Percentiles rank a stretch among this genome's conserved stretches.
Conservation (phyloP, 2,888 invertebrate genomes). For the Endotricha flammealis region DNA sequence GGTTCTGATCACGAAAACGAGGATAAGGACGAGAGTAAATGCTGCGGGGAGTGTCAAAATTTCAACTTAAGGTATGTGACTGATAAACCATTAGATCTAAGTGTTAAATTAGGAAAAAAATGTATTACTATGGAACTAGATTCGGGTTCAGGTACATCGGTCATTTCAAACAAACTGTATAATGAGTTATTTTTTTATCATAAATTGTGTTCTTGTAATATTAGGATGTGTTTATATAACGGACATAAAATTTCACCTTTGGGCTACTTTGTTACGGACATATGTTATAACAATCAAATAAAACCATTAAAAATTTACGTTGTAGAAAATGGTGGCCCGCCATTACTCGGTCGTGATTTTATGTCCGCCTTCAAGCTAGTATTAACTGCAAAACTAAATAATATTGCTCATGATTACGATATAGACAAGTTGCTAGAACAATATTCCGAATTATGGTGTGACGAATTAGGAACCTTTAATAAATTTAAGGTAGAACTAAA, state of each 20-base stretch:
- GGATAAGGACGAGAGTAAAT: neutral
- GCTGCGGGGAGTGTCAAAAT: constrained; percentile 17
- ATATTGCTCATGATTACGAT: constrained; percentile 4
- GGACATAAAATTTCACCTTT: no score
- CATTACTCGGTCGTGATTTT: constrained; percentile 16
- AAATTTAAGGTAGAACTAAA: constrained; percentile 15
- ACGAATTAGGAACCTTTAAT: constrained; percentile 19
- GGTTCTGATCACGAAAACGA: neutral
- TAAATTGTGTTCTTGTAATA: constrained; percentile 7
- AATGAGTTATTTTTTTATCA: constrained; percentile 9
- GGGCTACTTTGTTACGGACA: constrained; percentile 14
- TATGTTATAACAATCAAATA: constrained; percentile 9
- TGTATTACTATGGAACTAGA: constrained; percentile 19
- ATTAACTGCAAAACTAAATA: constrained; percentile 9
- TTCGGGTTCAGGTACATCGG: constrained; percentile 17
- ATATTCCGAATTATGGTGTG: constrained; percentile 15
- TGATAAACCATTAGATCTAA: constrained; percentile 13
- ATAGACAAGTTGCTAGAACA: constrained; percentile 3
- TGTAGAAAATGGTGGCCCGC: constrained; percentile 21
- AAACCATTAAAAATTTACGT: constrained; percentile 19
- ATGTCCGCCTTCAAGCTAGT: constrained; percentile 16
- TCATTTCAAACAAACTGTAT: constrained; percentile 18
- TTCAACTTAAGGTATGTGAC: constrained; percentile 21
- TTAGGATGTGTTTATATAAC: constrained; percentile 24
- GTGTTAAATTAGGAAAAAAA: constrained; percentile 9